Evolutionary conservation across 2,113 vertebrate species (phyloP).

Genomic region (Puma concolor): DNA sequence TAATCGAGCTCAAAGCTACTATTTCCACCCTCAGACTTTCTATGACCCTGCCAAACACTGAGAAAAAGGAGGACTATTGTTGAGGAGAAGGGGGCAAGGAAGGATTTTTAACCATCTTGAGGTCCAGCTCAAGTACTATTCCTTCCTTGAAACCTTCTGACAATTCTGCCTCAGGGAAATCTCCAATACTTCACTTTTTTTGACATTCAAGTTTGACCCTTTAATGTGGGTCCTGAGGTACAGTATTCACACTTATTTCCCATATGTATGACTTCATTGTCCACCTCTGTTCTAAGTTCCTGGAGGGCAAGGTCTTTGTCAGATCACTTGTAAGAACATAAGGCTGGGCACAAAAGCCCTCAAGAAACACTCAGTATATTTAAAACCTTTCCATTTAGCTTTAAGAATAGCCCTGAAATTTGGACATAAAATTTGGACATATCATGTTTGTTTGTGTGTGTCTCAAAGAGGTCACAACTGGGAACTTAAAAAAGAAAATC

Average conservation of each 20-base stretch:
- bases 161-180: not conserved
- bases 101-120: not conserved
- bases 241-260: not conserved
- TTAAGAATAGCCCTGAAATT: not conserved
- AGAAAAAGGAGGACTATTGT: not conserved
- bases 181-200: not conserved
- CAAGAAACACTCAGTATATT: not conserved
- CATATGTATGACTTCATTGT: not conserved
- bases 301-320: not conserved
- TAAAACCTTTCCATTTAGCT: not conserved
- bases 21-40: not conserved
- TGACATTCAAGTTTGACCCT: not conserved
- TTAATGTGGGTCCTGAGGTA: not conserved
- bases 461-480: not conserved
- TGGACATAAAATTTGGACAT: not conserved
- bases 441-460: not conserved
- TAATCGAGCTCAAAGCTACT: not conserved
- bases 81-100: not conserved
- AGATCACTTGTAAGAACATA: not conserved
- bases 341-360: not conserved
- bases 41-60: not conserved
- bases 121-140: not conserved
- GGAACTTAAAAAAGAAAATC: slow-evolving; percentile 37
- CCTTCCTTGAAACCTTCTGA: not conserved
- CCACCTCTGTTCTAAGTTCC: slow-evolving; percentile 35